Evolutionary conservation across 2,888 invertebrate species (phyloP), one percentile per base, ranked within the genome.

Genomic region (Dasypolia templi): DNA sequence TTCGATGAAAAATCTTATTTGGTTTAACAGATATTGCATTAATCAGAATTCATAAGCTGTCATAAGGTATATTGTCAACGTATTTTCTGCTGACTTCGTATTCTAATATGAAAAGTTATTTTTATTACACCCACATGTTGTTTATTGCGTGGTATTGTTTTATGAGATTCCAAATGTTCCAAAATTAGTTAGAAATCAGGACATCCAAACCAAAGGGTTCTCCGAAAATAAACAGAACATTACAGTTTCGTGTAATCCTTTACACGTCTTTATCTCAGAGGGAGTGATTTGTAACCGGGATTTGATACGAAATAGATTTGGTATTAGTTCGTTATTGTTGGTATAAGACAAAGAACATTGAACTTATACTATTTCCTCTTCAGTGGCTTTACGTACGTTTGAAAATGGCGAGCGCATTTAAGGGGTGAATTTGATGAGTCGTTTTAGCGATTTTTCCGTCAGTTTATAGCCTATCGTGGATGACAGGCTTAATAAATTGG

Each of bases 201-300:
- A 84, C 75, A 87, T 85, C 82, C 84, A 86, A 89, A 87, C 83
- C 83, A 85, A 89, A 88, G 84, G 87, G 86, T 87, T 91, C 91
- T 86, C 84, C 77, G 88, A 92, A 93, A 91, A 89, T 89, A 89
- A 92, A 90, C 89, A 89, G 86, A 91, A 91, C 89, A 88, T 91
- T 89, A 92, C 92, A 92, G 93, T 92, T 90, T 91, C 90, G 85
- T 82, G 89, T 94, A 94, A 94, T 94, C 94, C 93, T 92, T 92
- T 91, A 91, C 89, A 89, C 87, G 89, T 91, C 88, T 91, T 87
- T 88, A 88, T 92, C 90, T 92, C 90, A 88, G 89, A 89, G 90
- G 84, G 87, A 89, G 87, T 89, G 91, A 93, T 93, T 92, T 92
- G 92, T 93, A 90, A 87, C 87, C 84, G 87, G 91, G 90, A 89